These are phyloP conservation scores for Takifugu flavidus DNA, from an alignment of 2,113 vertebrate species.

Conservation along the genomic window DNA sequence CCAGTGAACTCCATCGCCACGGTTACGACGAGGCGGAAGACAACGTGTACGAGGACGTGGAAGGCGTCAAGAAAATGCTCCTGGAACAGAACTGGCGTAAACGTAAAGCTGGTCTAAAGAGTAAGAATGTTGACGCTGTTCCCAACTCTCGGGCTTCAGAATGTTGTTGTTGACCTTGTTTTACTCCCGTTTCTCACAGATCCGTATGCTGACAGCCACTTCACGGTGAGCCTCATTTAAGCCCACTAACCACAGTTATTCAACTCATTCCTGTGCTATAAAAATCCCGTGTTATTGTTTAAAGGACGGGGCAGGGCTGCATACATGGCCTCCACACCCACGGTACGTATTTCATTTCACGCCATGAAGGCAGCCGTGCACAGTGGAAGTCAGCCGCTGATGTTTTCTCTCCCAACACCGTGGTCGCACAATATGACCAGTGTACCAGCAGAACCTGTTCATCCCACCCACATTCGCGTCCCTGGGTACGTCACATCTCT, in stretches of 20 bases:
- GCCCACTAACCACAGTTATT: background rate
- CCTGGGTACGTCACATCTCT: conserved; percentile 26
- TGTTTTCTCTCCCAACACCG: conserved; percentile 6
- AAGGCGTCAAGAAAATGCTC: conserved; percentile 46
- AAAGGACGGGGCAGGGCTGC: conserved; percentile 53
- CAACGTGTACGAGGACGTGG: conserved; percentile 74
- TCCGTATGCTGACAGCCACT: conserved; percentile 60
- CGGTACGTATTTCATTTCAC: conserved; percentile 52
- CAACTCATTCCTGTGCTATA: conserved; percentile 10
- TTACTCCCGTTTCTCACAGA: conserved; percentile 46
- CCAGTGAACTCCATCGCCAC: conserved; percentile 41
- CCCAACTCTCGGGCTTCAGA: background rate
- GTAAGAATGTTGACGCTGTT: conserved; percentile 49
- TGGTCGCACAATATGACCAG: conserved; percentile 34
- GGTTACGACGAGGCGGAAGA: conserved; percentile 37
- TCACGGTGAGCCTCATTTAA: conserved; percentile 46
- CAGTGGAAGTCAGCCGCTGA: conserved; percentile 5
- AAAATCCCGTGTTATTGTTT: conserved; percentile 20
- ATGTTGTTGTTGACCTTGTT: background rate
- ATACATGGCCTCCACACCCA: conserved; percentile 47
- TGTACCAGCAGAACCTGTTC: conserved; percentile 35
- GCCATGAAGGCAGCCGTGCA: conserved; percentile 4
- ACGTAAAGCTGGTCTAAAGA: conserved; percentile 59
- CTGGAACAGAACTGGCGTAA: conserved; percentile 51
- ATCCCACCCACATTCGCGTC: conserved; percentile 10